Conservation (phyloP, 2,797 vertebrate species). For the Aselliscus stoliczkanus region DNA sequence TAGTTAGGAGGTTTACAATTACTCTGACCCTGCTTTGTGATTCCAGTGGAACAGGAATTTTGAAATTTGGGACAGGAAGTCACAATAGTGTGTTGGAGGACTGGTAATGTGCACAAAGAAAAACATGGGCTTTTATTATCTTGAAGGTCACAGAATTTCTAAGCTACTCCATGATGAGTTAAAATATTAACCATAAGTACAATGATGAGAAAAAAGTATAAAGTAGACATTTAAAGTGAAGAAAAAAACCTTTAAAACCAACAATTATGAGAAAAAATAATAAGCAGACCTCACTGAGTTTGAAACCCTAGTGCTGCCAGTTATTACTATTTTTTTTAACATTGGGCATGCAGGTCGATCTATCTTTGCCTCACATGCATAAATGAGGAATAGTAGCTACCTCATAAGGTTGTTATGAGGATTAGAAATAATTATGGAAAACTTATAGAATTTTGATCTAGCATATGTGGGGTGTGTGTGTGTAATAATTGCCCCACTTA, state of each 20-base stretch:
- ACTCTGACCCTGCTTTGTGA: constrained; percentile 2
- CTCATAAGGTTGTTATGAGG: not conserved
- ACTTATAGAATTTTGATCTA: not conserved
- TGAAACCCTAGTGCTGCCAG: not conserved
- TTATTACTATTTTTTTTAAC: not conserved
- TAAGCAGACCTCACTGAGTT: not conserved
- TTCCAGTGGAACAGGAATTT: constrained; percentile 44
- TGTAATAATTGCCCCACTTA: not conserved
- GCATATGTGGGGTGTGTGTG: not conserved
- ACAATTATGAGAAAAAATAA: constrained; percentile 3
- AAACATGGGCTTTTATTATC: not conserved
- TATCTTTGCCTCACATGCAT: constrained; percentile 7
- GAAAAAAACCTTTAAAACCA: not conserved
- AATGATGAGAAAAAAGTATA: not conserved
- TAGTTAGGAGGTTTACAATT: constrained; percentile 19
- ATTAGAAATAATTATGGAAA: constrained; percentile 42
- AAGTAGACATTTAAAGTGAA: not conserved
- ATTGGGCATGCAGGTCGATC: not conserved
- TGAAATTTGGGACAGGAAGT: constrained; percentile 1
- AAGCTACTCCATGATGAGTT: not conserved
- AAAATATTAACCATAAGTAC: constrained; percentile 14
- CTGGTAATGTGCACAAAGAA: not conserved
- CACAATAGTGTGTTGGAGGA: not conserved
- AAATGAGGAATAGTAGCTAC: constrained; percentile 14
- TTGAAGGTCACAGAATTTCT: not conserved